phyloP scores from a whole-genome alignment of 2,888 invertebrate genomes.

The Cheilosia variabilis region DNA sequence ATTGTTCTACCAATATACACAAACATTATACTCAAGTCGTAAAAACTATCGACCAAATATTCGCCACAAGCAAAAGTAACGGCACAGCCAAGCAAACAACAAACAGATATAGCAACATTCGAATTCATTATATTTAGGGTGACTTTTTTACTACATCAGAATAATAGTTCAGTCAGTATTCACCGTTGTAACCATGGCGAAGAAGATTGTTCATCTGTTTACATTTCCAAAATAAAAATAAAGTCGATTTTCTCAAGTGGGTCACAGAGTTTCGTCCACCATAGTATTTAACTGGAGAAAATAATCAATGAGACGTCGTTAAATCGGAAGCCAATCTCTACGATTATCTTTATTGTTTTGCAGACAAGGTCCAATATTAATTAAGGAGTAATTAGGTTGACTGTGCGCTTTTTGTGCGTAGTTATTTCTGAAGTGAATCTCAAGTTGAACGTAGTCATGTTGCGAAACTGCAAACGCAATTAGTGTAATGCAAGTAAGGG shows the following conservation, averaged over 20 bases:
- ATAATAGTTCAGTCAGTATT: too few relatives aligned
- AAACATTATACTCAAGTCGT: not conserved
- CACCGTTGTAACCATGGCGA: not conserved
- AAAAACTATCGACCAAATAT: constrained; percentile 25
- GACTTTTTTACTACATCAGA: not conserved
- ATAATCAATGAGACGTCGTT: constrained; percentile 11
- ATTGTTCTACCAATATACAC: not conserved
- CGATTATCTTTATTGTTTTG: not conserved
- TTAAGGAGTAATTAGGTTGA: not conserved
- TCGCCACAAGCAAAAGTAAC: constrained; percentile 19
- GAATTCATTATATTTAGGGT: constrained; percentile 3
- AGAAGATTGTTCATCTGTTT: not conserved
- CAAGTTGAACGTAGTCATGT: not conserved
- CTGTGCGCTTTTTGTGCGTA: not conserved
- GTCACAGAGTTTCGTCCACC: constrained; percentile 25
- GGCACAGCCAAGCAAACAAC: constrained; percentile 12
- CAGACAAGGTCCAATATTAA: not conserved
- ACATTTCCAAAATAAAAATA: constrained; percentile 16
- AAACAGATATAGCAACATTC: not conserved
- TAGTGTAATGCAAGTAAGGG: not conserved
- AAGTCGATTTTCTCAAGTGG: constrained; percentile 40
- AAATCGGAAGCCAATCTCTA: not conserved
- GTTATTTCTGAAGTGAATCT: not conserved
- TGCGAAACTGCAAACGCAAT: not conserved
- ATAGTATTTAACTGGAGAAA: not conserved